A percentile compares a stretch with the other conserved stretches of the same genome.
Conservation (phyloP, 1,140 invertebrate species). For the Dufourea novaeangliae region DNA sequence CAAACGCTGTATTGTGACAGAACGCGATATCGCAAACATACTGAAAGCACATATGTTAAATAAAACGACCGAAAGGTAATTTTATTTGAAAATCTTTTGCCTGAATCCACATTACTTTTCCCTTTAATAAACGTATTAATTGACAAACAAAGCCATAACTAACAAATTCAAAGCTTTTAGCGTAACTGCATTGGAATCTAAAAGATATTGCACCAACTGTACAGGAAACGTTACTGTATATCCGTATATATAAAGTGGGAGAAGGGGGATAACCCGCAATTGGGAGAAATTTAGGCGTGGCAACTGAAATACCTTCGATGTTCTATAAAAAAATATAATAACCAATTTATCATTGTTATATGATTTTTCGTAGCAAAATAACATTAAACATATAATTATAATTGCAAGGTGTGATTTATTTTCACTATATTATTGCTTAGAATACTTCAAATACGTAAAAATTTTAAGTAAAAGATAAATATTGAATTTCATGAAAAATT, state of each 20-base stretch:
- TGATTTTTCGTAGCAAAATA: neutral
- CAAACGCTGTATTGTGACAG: constrained; percentile 30
- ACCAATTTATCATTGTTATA: neutral
- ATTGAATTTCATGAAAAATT: constrained; percentile 14
- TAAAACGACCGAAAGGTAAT: constrained; percentile 21
- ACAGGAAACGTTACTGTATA: constrained; percentile 49
- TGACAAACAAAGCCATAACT: neutral
- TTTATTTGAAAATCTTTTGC: neutral
- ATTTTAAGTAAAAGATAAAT: constrained; percentile 23
- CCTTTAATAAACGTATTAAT: neutral
- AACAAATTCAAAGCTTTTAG: neutral
- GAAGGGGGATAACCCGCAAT: constrained; percentile 27
- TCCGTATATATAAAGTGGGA: neutral
- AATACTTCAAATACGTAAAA: constrained; percentile 21
- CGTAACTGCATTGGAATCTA: neutral
- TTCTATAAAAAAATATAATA: constrained; percentile 10
- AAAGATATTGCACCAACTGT: constrained; percentile 29
- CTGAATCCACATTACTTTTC: constrained; percentile 26
- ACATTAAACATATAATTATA: constrained; percentile 6
- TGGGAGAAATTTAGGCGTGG: constrained; percentile 68
- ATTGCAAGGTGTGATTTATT: constrained; percentile 3
- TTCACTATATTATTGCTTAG: constrained; percentile 2
- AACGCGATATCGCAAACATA: constrained; percentile 11
- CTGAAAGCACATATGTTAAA: neutral
- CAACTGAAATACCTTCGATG: constrained; percentile 48